phyloP scores from a whole-genome alignment of 2,113 vertebrate species.

The Alexandromys fortis region DNA sequence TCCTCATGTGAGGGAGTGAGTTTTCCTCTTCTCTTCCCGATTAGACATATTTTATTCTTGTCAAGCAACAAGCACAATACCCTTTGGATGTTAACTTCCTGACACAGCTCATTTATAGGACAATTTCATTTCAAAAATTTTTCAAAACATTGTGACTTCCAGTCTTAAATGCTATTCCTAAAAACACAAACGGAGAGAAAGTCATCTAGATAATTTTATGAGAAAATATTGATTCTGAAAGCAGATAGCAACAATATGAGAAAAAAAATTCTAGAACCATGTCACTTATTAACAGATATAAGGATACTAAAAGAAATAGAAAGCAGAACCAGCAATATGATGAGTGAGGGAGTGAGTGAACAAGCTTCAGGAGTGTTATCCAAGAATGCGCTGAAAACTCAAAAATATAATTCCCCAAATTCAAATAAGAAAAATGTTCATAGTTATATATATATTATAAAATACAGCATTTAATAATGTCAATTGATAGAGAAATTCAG shows the following conservation, averaged over 20 bases:
- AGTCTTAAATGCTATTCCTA: constrained; percentile 29
- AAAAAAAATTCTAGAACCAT: constrained; percentile 16
- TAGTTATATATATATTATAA: not conserved
- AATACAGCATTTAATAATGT: not conserved
- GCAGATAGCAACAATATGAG: not conserved
- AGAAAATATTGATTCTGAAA: constrained; percentile 44
- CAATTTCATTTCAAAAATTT: not conserved
- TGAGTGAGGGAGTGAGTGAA: not conserved
- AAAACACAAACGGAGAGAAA: not conserved
- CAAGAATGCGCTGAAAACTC: not conserved
- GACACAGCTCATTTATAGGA: not conserved
- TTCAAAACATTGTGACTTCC: constrained; percentile 10
- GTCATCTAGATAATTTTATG: not conserved
- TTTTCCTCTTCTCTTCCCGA: too few species aligned
- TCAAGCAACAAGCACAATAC: not conserved
- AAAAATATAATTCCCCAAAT: not conserved
- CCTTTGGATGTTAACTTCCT: not conserved
- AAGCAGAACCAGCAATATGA: not conserved
- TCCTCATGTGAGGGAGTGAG: too few species aligned
- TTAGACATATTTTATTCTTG: not conserved
- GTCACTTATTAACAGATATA: not conserved
- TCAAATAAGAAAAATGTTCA: constrained; percentile 28
- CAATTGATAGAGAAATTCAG: not conserved
- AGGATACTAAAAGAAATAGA: not conserved
- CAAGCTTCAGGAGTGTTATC: not conserved